Evolutionary conservation across 2,888 invertebrate species (phyloP).

Genomic region (Drosophila tripunctata): DNA sequence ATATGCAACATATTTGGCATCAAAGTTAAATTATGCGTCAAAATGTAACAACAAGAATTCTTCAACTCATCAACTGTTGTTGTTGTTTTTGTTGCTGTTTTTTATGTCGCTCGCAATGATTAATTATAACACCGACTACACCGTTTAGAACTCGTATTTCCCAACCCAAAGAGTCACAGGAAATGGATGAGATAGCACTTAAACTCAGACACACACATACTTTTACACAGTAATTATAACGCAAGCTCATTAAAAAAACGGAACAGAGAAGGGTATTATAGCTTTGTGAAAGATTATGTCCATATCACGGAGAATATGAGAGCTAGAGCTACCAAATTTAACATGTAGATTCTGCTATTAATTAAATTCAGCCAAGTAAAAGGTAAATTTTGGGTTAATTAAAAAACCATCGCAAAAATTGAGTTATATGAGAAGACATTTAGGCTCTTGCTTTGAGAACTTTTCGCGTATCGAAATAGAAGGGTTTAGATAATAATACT

Average conservation of each 20-base stretch:
- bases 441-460: no score
- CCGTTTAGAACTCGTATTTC: slow-evolving; percentile 17
- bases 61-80: slow-evolving; percentile 34
- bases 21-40: slow-evolving; percentile 71
- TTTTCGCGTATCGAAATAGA: no score
- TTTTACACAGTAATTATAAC: background rate
- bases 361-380: no score
- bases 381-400: no score
- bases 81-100: background rate
- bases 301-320: background rate
- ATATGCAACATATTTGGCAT: slow-evolving; percentile 62
- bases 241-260: background rate
- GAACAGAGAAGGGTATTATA: background rate
- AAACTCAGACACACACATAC: slow-evolving; percentile 4
- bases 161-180: slow-evolving; percentile 1
- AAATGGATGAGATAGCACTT: slow-evolving; percentile 31
- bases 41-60: slow-evolving; percentile 53
- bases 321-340: no score
- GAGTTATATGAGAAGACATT: no score
- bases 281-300: background rate
- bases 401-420: no score
- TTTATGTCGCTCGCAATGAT: slow-evolving; percentile 47
- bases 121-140: slow-evolving; percentile 56
- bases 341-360: no score
- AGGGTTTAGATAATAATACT: no score